phyloP scores from a whole-genome alignment of 2,113 vertebrate genomes.

The Tachuris rubrigastra region DNA sequence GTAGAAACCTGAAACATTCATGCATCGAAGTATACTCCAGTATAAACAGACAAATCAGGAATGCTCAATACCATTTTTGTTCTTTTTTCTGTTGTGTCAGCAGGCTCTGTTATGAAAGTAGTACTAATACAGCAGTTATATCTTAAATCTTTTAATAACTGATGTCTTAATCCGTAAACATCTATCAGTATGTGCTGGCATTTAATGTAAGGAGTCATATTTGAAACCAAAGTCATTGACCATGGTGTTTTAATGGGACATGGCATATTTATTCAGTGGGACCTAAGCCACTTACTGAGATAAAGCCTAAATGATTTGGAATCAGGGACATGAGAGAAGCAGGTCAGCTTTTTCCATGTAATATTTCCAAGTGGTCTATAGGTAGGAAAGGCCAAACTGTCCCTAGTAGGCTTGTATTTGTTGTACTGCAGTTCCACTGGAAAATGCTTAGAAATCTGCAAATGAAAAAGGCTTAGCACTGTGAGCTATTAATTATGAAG shows the following conservation, averaged over 20 bases:
- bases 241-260: background rate
- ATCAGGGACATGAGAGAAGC: background rate
- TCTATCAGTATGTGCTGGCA: background rate
- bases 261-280: background rate
- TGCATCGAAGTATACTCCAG: background rate
- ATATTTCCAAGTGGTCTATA: background rate
- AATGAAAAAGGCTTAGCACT: background rate
- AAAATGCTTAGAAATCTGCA: background rate
- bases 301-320: background rate
- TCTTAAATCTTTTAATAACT: background rate
- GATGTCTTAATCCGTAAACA: background rate
- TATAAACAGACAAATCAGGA: background rate
- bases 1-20: background rate
- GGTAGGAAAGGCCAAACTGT: background rate
- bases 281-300: background rate
- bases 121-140: background rate
- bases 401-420: background rate
- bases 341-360: background rate
- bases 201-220: background rate
- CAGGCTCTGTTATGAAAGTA: background rate
- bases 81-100: background rate
- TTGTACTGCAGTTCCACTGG: background rate
- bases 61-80: background rate
- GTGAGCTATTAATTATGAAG: background rate
- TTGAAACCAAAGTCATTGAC: background rate